phyloP scores from a whole-genome alignment of 2,113 vertebrate genomes.

The Oncorhynchus kisutch region DNA sequence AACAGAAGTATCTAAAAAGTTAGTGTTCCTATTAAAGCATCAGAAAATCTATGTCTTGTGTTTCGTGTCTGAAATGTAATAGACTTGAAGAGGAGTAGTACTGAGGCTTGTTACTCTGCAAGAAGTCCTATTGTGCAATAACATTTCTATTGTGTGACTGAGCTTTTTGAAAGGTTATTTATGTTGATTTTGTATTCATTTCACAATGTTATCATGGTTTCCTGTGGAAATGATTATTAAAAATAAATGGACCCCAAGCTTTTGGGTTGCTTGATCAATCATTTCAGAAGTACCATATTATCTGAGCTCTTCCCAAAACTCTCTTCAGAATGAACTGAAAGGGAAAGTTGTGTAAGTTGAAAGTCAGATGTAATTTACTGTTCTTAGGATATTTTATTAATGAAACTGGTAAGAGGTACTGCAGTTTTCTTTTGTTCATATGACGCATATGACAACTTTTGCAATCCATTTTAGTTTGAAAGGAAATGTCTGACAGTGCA shows the following conservation, averaged over 20 bases:
- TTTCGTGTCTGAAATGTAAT: constrained; percentile 45
- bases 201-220: constrained; percentile 77
- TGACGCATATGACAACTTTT: background rate
- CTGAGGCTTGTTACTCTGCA: constrained; percentile 49
- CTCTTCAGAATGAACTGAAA: constrained; percentile 49
- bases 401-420: constrained; percentile 65
- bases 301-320: constrained; percentile 44
- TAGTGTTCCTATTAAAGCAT: constrained; percentile 49
- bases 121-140: constrained; percentile 68
- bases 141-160: constrained; percentile 61
- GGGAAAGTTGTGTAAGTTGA: constrained; percentile 61
- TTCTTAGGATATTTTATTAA: constrained; percentile 71
- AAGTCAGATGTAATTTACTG: constrained; percentile 74
- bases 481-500: background rate
- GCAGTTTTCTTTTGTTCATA: constrained; percentile 14
- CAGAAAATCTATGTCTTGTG: constrained; percentile 6
- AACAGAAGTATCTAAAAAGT: constrained; percentile 19
- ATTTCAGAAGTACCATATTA: constrained; percentile 51
- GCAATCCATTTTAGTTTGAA: background rate
- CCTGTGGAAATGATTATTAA: constrained; percentile 95
- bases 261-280: constrained; percentile 40
- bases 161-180: constrained; percentile 52
- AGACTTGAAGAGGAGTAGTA: constrained; percentile 26
- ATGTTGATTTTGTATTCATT: constrained; percentile 52
- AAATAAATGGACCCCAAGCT: constrained; percentile 21